A percentile compares a stretch with the other conserved stretches of the same genome.
phyloP scores from a whole-genome alignment of 1,140 invertebrate species.

The Drosophila pseudoananassae region DNA sequence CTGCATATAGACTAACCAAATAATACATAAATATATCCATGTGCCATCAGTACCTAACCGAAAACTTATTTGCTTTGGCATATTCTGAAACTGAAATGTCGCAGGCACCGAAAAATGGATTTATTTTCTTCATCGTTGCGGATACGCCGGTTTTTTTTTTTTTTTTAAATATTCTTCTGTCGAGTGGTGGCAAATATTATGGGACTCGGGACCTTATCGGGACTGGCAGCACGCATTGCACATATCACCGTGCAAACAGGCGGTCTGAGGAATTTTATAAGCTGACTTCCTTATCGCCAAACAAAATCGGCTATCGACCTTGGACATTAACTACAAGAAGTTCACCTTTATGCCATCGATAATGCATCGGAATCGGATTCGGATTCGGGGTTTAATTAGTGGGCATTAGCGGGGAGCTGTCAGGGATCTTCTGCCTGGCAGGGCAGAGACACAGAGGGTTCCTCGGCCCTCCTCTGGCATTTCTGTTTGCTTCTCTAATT shows the following conservation, averaged over 20 bases:
- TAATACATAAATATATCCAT: constrained; percentile 21
- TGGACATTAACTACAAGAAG: constrained; percentile 21
- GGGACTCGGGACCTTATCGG: constrained; percentile 38
- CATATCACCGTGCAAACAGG: constrained; percentile 41
- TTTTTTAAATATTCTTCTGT: constrained; percentile 3
- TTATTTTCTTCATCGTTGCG: constrained; percentile 40
- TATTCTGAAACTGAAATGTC: constrained; percentile 55
- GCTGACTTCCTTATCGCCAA: constrained; percentile 16
- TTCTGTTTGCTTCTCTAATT: constrained; percentile 56
- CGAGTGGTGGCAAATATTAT: constrained; percentile 29
- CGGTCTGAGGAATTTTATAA: constrained; percentile 8
- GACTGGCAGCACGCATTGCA: constrained; percentile 21
- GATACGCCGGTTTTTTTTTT: constrained; percentile 1
- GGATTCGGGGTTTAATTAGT: constrained; percentile 18
- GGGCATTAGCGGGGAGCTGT: constrained; percentile 36
- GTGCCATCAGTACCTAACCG: constrained; percentile 14
- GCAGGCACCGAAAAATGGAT: constrained; percentile 64
- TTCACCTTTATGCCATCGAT: background rate
- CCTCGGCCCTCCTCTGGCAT: no score
- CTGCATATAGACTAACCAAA: constrained; percentile 14
- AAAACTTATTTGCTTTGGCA: constrained; percentile 69
- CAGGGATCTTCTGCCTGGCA: constrained; percentile 10
- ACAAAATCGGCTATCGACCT: constrained; percentile 34
- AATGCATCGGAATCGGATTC: background rate
- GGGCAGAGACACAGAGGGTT: background rate